A percentile compares a stretch with the other conserved stretches of the same genome.
phyloP scores from a whole-genome alignment of 2,888 invertebrate genomes.

The Calameuta pallipes region DNA sequence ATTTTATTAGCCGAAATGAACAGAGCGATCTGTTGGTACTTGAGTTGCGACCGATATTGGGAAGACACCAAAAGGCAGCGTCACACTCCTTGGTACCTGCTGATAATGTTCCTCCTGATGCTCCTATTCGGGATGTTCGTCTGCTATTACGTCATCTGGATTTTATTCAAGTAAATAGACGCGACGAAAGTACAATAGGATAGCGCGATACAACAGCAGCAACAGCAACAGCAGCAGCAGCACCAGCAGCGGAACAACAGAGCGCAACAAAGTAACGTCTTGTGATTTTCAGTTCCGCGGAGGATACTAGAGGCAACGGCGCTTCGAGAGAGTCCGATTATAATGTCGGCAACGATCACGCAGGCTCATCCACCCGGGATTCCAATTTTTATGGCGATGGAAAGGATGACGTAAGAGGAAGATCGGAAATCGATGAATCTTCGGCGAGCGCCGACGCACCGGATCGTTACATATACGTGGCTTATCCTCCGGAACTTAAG shows the following conservation, averaged over 20 bases:
- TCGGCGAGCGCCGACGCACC: constrained; percentile 51
- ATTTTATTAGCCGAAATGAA: constrained; percentile 81
- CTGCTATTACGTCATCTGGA: constrained; percentile 94
- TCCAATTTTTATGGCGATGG: constrained; percentile 41
- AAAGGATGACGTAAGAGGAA: constrained; percentile 40
- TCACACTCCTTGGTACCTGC: constrained; percentile 84
- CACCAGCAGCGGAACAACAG: not conserved
- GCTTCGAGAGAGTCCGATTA: constrained; percentile 44
- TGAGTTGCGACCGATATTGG: constrained; percentile 93
- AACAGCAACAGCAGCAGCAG: not conserved
- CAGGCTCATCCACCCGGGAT: constrained; percentile 44
- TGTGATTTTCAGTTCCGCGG: constrained; percentile 72
- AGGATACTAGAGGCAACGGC: constrained; percentile 76
- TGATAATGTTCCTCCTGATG: constrained; percentile 82
- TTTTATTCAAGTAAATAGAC: constrained; percentile 86
- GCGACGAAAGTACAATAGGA: not conserved
- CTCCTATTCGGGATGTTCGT: constrained; percentile 86
- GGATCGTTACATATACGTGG: constrained; percentile 86
- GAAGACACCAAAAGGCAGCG: constrained; percentile 82
- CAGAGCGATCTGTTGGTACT: constrained; percentile 90
- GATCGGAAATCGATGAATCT: constrained; percentile 43
- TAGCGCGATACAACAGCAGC: not conserved
- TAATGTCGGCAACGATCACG: constrained; percentile 38
- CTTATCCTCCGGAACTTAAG: constrained; percentile 88
- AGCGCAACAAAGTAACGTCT: constrained; percentile 4